Evolutionary conservation across 2,797 vertebrate genomes (phyloP).

Genomic region (Todus mexicanus): DNA sequence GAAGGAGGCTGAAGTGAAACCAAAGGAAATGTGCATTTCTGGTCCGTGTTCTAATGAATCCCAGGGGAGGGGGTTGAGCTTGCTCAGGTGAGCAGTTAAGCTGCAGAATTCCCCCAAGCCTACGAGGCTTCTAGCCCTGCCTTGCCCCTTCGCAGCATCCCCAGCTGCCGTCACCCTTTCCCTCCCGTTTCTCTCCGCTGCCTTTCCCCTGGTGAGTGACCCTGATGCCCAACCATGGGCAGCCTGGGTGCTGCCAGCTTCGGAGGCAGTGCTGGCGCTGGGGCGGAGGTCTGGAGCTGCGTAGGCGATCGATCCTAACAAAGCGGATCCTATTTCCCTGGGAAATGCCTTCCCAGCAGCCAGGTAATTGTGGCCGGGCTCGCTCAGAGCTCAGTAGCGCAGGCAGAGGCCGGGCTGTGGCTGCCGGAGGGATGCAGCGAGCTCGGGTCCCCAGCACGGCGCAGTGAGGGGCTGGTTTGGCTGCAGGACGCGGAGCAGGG

Average conservation of each 20-base stretch:
- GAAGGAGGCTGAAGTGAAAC: background rate
- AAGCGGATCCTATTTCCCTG: background rate
- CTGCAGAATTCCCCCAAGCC: background rate
- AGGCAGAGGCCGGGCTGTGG: background rate
- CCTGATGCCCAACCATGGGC: background rate
- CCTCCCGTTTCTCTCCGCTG: background rate
- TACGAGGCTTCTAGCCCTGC: background rate
- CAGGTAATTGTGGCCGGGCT: background rate
- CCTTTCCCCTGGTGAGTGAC: background rate
- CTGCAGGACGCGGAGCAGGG: too few relatives aligned
- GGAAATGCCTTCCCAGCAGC: background rate
- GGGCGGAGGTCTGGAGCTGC: background rate
- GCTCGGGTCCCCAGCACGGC: too few relatives aligned
- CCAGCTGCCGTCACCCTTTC: background rate
- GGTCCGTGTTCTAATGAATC: too few relatives aligned
- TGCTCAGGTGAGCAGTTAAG: background rate
- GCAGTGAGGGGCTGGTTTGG: too few relatives aligned
- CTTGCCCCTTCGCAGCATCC: background rate
- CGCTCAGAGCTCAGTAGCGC: background rate
- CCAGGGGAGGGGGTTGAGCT: background rate
- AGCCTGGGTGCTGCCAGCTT: background rate
- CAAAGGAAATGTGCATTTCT: background rate
- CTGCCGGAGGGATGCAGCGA: too few relatives aligned
- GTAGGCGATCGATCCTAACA: background rate
- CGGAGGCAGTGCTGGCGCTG: background rate